Evolutionary conservation across 1,140 invertebrate genomes (phyloP).

Genomic region (Danaus plexippus): DNA sequence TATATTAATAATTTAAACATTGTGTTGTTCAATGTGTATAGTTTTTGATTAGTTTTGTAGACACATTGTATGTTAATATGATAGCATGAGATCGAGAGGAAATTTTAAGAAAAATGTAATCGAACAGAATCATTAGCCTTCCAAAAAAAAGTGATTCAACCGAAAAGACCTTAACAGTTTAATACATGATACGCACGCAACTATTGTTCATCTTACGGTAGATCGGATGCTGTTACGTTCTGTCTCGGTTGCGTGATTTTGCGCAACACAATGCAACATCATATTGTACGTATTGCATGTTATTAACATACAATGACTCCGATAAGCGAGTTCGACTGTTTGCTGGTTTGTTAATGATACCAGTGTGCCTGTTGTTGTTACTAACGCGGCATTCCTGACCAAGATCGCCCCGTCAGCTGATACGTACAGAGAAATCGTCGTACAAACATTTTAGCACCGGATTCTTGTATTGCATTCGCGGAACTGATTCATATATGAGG

Average conservation of each 20-base stretch:
- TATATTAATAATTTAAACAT: no score
- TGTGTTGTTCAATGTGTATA: no score
- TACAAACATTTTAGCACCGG: no score
- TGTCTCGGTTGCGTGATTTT: slow-evolving; percentile 29
- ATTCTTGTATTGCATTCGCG: no score
- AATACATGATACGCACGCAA: not conserved
- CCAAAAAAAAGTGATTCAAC: no score
- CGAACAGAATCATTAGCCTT: no score
- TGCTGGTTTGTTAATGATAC: slow-evolving; percentile 19
- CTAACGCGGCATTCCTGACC: slow-evolving; percentile 12
- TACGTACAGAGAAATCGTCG: not conserved
- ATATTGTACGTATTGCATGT: slow-evolving; percentile 44
- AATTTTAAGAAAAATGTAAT: no score
- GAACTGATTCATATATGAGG: no score
- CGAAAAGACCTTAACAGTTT: not conserved
- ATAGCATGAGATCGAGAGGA: no score
- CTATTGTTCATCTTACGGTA: slow-evolving; percentile 16
- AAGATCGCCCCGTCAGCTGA: slow-evolving; percentile 8
- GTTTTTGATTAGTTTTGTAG: no score
- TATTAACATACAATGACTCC: slow-evolving; percentile 48
- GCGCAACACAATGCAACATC: slow-evolving; percentile 35
- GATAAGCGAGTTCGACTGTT: slow-evolving; percentile 31
- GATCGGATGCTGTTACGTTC: slow-evolving; percentile 29
- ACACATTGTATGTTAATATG: no score
- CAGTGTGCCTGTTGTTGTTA: slow-evolving; percentile 9